Conservation (phyloP, 2,113 vertebrate species). For the Callospermophilus lateralis region DNA sequence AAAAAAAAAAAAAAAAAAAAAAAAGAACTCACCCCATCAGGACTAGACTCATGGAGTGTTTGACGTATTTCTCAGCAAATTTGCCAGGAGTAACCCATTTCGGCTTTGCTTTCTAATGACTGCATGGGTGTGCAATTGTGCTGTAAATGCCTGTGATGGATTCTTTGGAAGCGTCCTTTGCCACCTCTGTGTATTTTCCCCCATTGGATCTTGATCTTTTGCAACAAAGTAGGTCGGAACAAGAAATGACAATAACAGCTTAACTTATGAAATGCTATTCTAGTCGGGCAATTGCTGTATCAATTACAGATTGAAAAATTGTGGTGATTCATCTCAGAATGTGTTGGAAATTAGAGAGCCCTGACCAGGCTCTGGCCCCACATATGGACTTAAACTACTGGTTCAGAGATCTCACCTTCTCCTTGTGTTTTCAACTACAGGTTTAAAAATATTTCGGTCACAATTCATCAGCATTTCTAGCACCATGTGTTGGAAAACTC, state of each 20-base stretch:
- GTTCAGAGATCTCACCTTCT: neutral
- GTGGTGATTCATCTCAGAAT: neutral
- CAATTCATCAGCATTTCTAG: neutral
- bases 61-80: constrained; percentile 40
- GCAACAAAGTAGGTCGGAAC: constrained; percentile 1
- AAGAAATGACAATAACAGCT: neutral
- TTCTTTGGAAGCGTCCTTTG: neutral
- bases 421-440: neutral
- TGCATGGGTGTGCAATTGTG: neutral
- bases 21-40: neutral
- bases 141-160: neutral
- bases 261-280: neutral
- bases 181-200: neutral
- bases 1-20: too few species aligned
- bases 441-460: neutral
- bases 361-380: neutral
- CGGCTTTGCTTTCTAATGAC: neutral
- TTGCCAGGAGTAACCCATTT: neutral
- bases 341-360: neutral
- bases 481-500: neutral
- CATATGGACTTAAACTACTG: neutral
- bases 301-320: neutral
- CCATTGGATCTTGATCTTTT: constrained; percentile 1
- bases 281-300: neutral
- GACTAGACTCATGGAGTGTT: neutral